phyloP scores from a whole-genome alignment of 2,113 vertebrate species.

The Phalacrocorax brasilianus region DNA sequence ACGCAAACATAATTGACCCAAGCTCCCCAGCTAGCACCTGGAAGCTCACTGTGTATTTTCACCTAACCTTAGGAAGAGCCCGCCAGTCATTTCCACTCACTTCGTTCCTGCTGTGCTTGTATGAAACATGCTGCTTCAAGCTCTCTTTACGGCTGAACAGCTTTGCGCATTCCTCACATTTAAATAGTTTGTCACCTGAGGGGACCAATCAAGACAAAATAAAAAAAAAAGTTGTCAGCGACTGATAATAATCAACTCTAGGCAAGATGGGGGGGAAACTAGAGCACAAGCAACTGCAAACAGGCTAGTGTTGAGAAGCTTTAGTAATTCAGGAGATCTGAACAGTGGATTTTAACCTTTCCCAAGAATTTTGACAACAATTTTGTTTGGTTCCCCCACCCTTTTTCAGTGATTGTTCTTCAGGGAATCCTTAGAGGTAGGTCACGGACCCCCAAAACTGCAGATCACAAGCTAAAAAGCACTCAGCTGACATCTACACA shows the following conservation, averaged over 20 bases:
- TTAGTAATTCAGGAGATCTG: neutral
- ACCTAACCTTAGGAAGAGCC: neutral
- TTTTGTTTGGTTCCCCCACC: neutral
- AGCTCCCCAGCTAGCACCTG: neutral
- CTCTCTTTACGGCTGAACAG: conserved; percentile 98
- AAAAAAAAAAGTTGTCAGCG: neutral
- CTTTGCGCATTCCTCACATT: conserved; percentile 98
- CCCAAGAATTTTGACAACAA: neutral
- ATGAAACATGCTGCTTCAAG: conserved; percentile 97
- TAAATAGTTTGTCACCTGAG: conserved; percentile 95
- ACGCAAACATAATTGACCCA: neutral
- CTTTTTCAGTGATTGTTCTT: neutral
- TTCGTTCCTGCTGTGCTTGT: conserved; percentile 96
- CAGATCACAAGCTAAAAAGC: neutral
- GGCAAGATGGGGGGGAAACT: neutral
- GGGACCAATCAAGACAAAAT: neutral
- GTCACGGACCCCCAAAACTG: neutral
- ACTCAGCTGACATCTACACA: neutral
- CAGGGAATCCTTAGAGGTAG: neutral
- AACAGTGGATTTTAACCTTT: neutral
- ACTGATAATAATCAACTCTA: neutral
- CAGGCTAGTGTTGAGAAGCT: neutral
- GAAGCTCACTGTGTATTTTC: neutral
- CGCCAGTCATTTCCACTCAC: conserved; percentile 64
- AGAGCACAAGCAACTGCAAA: neutral